phyloP scores from a whole-genome alignment of 2,888 invertebrate genomes.

The Cephus pulcher region DNA sequence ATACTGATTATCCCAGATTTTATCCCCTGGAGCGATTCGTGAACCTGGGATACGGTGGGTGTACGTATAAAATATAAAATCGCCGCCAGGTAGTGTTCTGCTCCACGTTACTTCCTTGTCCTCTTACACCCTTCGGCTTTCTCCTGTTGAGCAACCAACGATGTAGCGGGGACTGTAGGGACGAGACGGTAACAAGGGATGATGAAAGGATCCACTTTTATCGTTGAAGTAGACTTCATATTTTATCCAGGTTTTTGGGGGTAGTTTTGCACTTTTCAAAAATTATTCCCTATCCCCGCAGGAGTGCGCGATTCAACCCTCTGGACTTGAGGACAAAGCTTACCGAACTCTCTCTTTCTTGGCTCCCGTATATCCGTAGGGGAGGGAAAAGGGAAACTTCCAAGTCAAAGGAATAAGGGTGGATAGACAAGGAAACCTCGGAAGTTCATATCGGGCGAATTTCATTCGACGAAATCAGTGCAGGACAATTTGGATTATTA shows the following conservation, averaged over 20 bases:
- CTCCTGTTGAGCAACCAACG: not conserved
- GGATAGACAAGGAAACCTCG: constrained; percentile 7
- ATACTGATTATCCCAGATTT: not conserved
- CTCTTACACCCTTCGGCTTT: not conserved
- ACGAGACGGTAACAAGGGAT: not conserved
- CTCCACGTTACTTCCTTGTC: not conserved
- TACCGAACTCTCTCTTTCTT: not conserved
- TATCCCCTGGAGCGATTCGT: not conserved
- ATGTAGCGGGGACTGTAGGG: not conserved
- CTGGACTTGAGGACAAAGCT: not conserved
- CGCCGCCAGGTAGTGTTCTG: not conserved
- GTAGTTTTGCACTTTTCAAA: constrained; percentile 29
- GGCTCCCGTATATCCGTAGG: not conserved
- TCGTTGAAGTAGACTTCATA: not conserved
- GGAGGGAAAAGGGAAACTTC: constrained; percentile 12
- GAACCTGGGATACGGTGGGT: not conserved
- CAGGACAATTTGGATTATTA: not conserved
- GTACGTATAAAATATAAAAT: not conserved
- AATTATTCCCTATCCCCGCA: constrained; percentile 28
- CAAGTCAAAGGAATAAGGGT: constrained; percentile 19
- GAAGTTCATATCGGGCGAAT: not conserved
- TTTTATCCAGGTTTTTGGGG: not conserved
- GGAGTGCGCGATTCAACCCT: not conserved
- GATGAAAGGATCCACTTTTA: not conserved
- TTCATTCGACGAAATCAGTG: not conserved